Evolutionary conservation across 2,888 invertebrate species (phyloP).

Genomic region (Dryocosmus kuriphilus): DNA sequence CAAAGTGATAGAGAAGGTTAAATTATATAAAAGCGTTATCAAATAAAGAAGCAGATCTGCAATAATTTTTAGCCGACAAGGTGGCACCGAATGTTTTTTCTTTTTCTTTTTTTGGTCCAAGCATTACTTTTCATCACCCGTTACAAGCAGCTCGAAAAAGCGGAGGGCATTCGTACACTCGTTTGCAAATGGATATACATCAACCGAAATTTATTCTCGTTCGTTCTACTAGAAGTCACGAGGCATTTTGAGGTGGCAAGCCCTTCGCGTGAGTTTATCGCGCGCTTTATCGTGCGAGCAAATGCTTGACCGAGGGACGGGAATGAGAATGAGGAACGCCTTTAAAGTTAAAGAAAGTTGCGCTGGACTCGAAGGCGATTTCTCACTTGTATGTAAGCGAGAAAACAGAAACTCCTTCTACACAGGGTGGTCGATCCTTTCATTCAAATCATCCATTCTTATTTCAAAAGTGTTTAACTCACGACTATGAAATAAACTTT

Average conservation of each 20-base stretch:
- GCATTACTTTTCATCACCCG: constrained; percentile 17
- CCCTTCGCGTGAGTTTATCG: constrained; percentile 49
- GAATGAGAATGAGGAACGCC: constrained; percentile 36
- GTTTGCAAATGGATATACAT: constrained; percentile 46
- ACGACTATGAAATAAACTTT: background rate
- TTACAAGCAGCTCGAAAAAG: constrained; percentile 38
- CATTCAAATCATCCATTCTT: constrained; percentile 10
- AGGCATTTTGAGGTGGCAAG: constrained; percentile 43
- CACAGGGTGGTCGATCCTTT: constrained; percentile 31
- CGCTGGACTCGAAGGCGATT: constrained; percentile 23
- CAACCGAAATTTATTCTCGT: constrained; percentile 55
- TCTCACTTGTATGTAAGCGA: constrained; percentile 29
- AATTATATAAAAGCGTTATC: constrained; percentile 22
- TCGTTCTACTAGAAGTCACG: constrained; percentile 51
- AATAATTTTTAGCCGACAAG: constrained; percentile 29
- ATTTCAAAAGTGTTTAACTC: background rate
- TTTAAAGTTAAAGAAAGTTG: constrained; percentile 28
- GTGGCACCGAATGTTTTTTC: background rate
- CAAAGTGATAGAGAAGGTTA: constrained; percentile 9
- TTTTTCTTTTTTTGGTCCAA: background rate
- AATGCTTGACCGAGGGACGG: constrained; percentile 39
- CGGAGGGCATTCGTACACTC: constrained; percentile 38
- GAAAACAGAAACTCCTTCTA: constrained; percentile 23
- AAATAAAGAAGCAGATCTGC: constrained; percentile 22
- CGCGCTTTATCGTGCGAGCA: constrained; percentile 52